Evolutionary conservation across 1,140 invertebrate genomes (phyloP), one percentile per base, ranked within the genome.

Genomic region (Drosophila ananassae): DNA sequence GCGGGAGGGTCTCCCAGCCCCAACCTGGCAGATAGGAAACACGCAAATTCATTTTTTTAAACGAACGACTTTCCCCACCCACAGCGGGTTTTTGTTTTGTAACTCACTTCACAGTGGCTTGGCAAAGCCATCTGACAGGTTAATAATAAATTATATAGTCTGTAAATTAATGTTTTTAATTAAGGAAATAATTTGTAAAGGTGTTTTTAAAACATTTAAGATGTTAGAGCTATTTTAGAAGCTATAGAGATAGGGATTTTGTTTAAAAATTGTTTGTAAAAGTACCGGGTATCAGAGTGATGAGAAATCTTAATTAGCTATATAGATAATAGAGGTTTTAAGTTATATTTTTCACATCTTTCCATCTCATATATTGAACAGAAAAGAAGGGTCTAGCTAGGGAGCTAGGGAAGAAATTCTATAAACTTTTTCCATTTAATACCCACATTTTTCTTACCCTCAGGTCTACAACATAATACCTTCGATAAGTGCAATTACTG

Each of bases 381-480:
- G 9, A 28, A 28, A 28, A 6, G 25, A 28, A 17, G 17, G 17
- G 17, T 17, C 17, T 17, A 17, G 17, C 17, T 17, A 17, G 17
- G 17, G 17, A 17, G 17, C 17, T 17, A 17, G 17, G 17, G 17
- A 17, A 25, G 24, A 25, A 25, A 1, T 28, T 37, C 10, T 37
- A 3, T 8, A 1, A 0, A n/a, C 10, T 37, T n/a, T 0, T 12
- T 37, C 10, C 0, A 8, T 37, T 37, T 12, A 37, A 10, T n/a
- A 37, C n/a, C 8, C 21, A 21, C 22, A 0, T 4, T 2, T 39
- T 28, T 47, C 0, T 61, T 93, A 93, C 21, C 3, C 12, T 8
- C 90, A 98, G 97, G 97, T 98, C 66, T 97, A 97, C 91, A 98
- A 98, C 93, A 95, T 97, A 92, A 95, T 98, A 89, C 97, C 97